Conservation (phyloP, 2,888 invertebrate genomes). For the Sylvicola cinctus region DNA sequence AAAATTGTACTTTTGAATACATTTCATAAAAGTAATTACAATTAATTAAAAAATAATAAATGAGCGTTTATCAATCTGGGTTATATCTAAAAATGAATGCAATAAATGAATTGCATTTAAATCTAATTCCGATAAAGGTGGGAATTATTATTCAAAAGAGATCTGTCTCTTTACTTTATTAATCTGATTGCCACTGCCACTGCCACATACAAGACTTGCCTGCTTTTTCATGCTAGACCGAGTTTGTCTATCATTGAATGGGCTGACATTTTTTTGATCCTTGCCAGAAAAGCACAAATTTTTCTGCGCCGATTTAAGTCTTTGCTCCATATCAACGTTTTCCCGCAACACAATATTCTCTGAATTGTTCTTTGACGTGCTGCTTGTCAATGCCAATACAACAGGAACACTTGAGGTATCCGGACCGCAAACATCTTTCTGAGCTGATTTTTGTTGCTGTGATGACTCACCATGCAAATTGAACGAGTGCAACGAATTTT, state of each 20-base stretch:
- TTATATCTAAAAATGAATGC: too few species aligned
- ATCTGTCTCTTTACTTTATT: conserved; percentile 36
- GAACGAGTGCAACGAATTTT: conserved; percentile 17
- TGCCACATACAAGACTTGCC: background rate
- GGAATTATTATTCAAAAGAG: conserved; percentile 31
- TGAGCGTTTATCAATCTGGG: too few species aligned
- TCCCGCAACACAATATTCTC: conserved; percentile 19
- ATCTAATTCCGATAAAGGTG: too few species aligned
- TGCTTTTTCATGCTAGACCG: conserved; percentile 2
- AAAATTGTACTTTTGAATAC: too few species aligned
- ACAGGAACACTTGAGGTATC: background rate
- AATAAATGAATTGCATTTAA: too few species aligned
- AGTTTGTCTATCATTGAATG: conserved; percentile 11
- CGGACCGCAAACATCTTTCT: background rate
- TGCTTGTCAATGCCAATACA: conserved; percentile 14
- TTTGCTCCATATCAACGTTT: conserved; percentile 16
- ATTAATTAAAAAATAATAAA: too few species aligned
- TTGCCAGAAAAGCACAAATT: conserved; percentile 18
- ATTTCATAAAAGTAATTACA: too few species aligned
- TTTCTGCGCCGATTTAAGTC: conserved; percentile 19
- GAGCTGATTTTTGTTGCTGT: conserved; percentile 1
- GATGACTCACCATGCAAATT: conserved; percentile 5
- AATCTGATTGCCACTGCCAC: conserved; percentile 7
- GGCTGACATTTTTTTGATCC: conserved; percentile 21
- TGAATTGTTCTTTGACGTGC: conserved; percentile 22